Evolutionary conservation across 2,888 invertebrate genomes (phyloP).

Genomic region (Pterostichus madidus): DNA sequence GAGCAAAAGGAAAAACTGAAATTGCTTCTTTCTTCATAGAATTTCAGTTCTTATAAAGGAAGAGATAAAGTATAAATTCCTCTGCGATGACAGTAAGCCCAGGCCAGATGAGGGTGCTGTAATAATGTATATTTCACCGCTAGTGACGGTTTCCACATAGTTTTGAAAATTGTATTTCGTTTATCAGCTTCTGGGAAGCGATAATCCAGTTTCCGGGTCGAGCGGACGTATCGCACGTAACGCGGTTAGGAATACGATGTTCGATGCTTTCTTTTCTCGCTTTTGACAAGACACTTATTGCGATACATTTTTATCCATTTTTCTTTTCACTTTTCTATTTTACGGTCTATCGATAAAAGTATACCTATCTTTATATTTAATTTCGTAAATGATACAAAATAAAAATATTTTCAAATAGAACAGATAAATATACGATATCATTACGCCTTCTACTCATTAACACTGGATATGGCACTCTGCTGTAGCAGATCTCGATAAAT

Average conservation of each 20-base stretch:
- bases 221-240: conserved; percentile 68
- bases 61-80: conserved; percentile 24
- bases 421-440: too few species aligned
- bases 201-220: conserved; percentile 70
- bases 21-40: background rate
- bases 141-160: conserved; percentile 75
- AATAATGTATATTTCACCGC: conserved; percentile 74
- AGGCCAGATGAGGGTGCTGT: conserved; percentile 67
- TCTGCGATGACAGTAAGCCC: conserved; percentile 31
- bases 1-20: conserved; percentile 43
- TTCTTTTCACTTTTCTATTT: conserved; percentile 3
- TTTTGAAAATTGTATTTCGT: conserved; percentile 75
- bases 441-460: too few species aligned
- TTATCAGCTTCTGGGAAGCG: conserved; percentile 72
- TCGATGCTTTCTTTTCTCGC: conserved; percentile 21
- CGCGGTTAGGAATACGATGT: conserved; percentile 29
- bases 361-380: conserved; percentile 5
- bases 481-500: too few species aligned
- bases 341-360: conserved; percentile 1
- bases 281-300: conserved; percentile 65
- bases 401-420: background rate
- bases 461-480: too few species aligned
- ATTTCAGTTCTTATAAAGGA: background rate
- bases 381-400: background rate
- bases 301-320: conserved; percentile 31